Evolutionary conservation across 2,888 invertebrate genomes (phyloP).

Genomic region (Baccha elongata): DNA sequence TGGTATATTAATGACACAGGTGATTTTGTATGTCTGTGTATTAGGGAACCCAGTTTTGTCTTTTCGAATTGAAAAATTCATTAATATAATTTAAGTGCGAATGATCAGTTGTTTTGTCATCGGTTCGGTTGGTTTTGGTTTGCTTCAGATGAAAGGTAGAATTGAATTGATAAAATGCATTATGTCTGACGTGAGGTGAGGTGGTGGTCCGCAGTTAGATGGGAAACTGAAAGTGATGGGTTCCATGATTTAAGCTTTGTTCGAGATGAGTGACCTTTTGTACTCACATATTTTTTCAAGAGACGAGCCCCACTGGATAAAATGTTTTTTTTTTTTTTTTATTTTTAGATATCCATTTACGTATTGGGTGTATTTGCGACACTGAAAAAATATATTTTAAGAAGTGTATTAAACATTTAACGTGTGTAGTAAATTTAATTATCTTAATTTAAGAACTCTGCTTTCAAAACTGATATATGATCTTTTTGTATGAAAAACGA

Average conservation of each 20-base stretch:
- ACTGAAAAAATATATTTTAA: slow-evolving; percentile 3
- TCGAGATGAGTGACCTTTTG: slow-evolving; percentile 52
- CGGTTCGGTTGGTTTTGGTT: slow-evolving; percentile 8
- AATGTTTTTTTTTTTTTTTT: no score
- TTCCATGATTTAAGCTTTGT: slow-evolving; percentile 27
- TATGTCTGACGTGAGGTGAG: slow-evolving; percentile 26
- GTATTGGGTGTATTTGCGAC: slow-evolving; percentile 15
- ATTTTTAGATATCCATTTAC: no score
- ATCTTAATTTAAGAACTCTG: no score
- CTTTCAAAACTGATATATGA: no score
- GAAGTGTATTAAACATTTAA: no score
- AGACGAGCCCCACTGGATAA: slow-evolving; percentile 8
- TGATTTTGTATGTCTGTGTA: slow-evolving; percentile 23
- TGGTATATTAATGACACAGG: slow-evolving; percentile 32
- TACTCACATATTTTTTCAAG: slow-evolving; percentile 9
- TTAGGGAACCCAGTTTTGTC: slow-evolving; percentile 32
- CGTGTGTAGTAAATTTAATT: no score
- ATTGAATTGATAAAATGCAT: slow-evolving; percentile 29
- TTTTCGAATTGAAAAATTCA: slow-evolving; percentile 4
- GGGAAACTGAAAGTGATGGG: slow-evolving; percentile 65
- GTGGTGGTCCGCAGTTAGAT: slow-evolving; percentile 18
- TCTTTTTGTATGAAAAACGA: no score
- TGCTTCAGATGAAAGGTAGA: slow-evolving; percentile 22
- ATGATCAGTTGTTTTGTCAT: slow-evolving; percentile 53
- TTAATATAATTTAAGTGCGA: slow-evolving; percentile 6